A percentile compares a stretch with the other conserved stretches of the same genome.
These are phyloP conservation scores for Apodemia mormo DNA, from an alignment of 2,888 invertebrate species.

Conservation along the genomic window DNA sequence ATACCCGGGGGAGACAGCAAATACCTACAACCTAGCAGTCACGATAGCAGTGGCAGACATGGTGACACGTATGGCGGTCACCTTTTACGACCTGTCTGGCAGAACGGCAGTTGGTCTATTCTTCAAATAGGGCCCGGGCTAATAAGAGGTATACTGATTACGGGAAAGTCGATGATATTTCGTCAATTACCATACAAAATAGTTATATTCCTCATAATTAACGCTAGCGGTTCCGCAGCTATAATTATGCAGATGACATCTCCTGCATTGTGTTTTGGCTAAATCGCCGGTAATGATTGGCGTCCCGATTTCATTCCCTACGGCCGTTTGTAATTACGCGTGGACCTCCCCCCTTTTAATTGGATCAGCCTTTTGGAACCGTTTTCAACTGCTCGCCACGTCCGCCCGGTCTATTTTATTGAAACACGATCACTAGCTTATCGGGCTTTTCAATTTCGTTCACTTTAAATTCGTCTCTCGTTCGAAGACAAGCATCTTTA, in stretches of 20 bases:
- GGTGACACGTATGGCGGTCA: too few species aligned
- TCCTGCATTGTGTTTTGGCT: conserved; percentile 36
- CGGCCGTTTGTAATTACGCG: conserved; percentile 52
- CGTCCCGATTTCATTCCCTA: conserved; percentile 43
- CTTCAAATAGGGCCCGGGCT: too few species aligned
- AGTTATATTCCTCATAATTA: conserved; percentile 24
- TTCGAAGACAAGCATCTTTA: conserved; percentile 38
- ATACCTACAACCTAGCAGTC: too few species aligned
- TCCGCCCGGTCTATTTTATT: conserved; percentile 37
- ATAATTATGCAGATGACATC: conserved; percentile 33
- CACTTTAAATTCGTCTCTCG: conserved; percentile 42
- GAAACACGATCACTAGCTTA: conserved; percentile 44
- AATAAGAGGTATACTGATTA: too few species aligned
- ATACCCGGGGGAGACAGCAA: too few species aligned
- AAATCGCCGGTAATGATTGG: conserved; percentile 39
- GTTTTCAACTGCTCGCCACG: conserved; percentile 31
- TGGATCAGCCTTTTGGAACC: conserved; percentile 53
- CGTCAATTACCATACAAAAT: background rate
- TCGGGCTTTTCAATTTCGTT: conserved; percentile 40
- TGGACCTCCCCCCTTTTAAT: conserved; percentile 58
- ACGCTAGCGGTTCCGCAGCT: conserved; percentile 14
- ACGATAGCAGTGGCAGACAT: too few species aligned
- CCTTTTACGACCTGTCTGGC: too few species aligned
- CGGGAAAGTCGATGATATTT: too few species aligned
- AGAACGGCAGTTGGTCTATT: too few species aligned